Evolutionary conservation across 2,797 vertebrate genomes (phyloP), one percentile per base, ranked within the genome.

Genomic region (Enteromius trimaculatus): DNA sequence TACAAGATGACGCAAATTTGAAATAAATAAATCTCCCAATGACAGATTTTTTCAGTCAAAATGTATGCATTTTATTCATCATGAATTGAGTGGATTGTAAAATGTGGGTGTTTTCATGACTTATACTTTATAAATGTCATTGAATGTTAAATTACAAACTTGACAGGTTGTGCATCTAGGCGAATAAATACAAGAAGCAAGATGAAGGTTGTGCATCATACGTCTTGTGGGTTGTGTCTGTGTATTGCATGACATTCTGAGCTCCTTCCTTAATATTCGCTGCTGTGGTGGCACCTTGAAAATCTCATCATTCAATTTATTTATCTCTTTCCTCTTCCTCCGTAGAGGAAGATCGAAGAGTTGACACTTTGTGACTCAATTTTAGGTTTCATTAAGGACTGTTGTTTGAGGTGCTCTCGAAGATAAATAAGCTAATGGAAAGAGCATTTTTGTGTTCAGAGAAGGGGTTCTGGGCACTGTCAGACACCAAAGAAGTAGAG

Each of bases 361-460:
- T 42, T 29, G n/a, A 39, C 75, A 77, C 75, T 17, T 37, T 62
- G 55, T 44, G 55, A 77, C 34, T 62, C 34, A 62, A 11, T 62
- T 62, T 17, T 44, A 19, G 26, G 23, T 39, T 77, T 77, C 19
- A 77, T 62, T 77, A 62, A 66, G 17, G 42, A 78, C 23, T 80
- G 65, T 68, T 80, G 31, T 29, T 37, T 69, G 42, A 84, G 79
- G 39, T 78, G 42, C 13, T 19, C 66, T 62, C 2, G 26, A 31
- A 78, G 55, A 75, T 29, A 82, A 70, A 77, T 21, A 34, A 79
- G 51, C 39, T 31, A 2, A 58, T 71, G 10, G 39, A 60, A 71
- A 42, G 39, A 29, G 31, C 17, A 42, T 72, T 62, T 60, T 44
- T 39, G 51, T 53, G 44, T 39, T 39, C 75, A 44, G 78, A 21